Percentiles rank a stretch among this genome's conserved stretches.
phyloP scores from a whole-genome alignment of 2,797 vertebrate genomes.

The Aphelocoma californica region DNA sequence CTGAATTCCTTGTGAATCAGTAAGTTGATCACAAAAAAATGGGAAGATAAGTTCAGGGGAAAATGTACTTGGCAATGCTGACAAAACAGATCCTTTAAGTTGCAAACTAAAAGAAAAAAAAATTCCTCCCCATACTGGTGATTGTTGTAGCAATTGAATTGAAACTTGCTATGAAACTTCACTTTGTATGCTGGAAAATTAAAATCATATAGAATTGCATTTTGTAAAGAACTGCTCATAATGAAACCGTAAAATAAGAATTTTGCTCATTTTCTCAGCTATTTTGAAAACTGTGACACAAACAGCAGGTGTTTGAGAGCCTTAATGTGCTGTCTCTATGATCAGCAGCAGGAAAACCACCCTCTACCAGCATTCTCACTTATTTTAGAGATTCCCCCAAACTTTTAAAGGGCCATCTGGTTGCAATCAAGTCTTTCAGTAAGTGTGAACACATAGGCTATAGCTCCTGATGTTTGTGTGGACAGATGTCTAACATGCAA shows the following conservation, averaged over 20 bases:
- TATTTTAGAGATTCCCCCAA: not conserved
- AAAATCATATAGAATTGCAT: not conserved
- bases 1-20: not conserved
- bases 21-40: not conserved
- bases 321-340: not conserved
- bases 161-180: not conserved
- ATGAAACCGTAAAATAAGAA: not conserved
- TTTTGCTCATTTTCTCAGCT: not conserved
- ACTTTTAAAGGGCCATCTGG: constrained; percentile 1
- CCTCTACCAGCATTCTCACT: not conserved
- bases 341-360: not conserved
- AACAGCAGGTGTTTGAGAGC: constrained; percentile 13
- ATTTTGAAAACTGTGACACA: constrained; percentile 17
- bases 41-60: not conserved
- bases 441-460: not conserved
- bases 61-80: not conserved
- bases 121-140: not conserved
- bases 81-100: not conserved
- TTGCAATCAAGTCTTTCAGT: not conserved
- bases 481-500: not conserved
- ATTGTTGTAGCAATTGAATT: not conserved
- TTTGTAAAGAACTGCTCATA: not conserved
- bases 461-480: not conserved
- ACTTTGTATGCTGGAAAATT: not conserved
- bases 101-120: not conserved